phyloP scores from a whole-genome alignment of 1,140 invertebrate species.

The Trissolcus basalis region DNA sequence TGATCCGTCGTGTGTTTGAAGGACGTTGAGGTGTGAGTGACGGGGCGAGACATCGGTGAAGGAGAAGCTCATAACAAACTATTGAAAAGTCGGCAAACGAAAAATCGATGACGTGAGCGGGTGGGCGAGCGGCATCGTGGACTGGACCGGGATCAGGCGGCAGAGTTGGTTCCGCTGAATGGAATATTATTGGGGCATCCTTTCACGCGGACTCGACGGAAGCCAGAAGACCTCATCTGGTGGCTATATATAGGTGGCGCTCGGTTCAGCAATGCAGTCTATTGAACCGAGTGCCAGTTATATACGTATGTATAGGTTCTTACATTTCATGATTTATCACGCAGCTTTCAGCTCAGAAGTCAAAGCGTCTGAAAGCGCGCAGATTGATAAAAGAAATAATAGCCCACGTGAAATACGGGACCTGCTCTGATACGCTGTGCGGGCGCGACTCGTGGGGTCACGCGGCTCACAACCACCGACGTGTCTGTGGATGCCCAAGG shows the following conservation, averaged over 20 bases:
- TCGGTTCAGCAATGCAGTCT: constrained; percentile 72
- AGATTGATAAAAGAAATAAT: constrained; percentile 78
- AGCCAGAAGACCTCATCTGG: constrained; percentile 77
- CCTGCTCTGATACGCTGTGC: constrained; percentile 67
- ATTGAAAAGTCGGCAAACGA: constrained; percentile 75
- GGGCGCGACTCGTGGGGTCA: no score
- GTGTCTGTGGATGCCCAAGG: no score
- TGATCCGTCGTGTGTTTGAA: constrained; percentile 43
- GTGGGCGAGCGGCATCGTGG: constrained; percentile 28
- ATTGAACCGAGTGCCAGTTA: constrained; percentile 70
- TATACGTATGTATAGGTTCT: constrained; percentile 70
- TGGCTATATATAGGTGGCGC: constrained; percentile 71
- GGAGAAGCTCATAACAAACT: constrained; percentile 75
- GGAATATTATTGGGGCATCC: constrained; percentile 78
- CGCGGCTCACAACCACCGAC: no score
- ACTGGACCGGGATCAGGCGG: constrained; percentile 41
- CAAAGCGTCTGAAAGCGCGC: constrained; percentile 69
- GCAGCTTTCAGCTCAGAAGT: constrained; percentile 73
- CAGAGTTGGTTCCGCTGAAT: constrained; percentile 67
- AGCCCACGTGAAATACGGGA: constrained; percentile 73
- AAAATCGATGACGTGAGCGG: constrained; percentile 72
- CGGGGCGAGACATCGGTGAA: constrained; percentile 65
- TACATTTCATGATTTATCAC: constrained; percentile 77
- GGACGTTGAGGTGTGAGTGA: constrained; percentile 45
- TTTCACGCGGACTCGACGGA: constrained; percentile 76